A percentile compares a stretch with the other conserved stretches of the same genome.
Conservation (phyloP, 2,888 invertebrate genomes). For the Eumacrocentrus americanus region DNA sequence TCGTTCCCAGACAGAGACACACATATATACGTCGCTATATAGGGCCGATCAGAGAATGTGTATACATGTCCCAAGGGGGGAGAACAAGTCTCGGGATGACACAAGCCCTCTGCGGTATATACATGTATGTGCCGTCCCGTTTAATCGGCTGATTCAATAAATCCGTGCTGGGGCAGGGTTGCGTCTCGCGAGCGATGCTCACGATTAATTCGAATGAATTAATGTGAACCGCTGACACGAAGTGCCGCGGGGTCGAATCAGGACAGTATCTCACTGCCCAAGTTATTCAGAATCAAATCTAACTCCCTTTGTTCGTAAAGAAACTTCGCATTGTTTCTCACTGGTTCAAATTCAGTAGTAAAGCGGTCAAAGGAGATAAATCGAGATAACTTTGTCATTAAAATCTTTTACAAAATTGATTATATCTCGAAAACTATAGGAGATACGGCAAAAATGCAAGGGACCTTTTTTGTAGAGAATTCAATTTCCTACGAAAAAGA, state of each 20-base stretch:
- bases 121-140: constrained; percentile 42
- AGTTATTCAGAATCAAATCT: background rate
- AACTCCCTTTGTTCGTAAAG: background rate
- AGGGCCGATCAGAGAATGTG: constrained; percentile 20
- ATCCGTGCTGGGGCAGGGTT: constrained; percentile 54
- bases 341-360: background rate
- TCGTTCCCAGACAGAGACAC: constrained; percentile 7
- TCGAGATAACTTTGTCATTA: too few species aligned
- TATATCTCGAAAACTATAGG: too few species aligned
- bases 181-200: constrained; percentile 48
- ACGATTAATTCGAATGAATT: constrained; percentile 59
- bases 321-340: background rate
- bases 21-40: constrained; percentile 1
- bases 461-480: background rate
- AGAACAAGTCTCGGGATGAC: constrained; percentile 41
- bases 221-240: constrained; percentile 56
- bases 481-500: too few species aligned
- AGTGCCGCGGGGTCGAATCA: constrained; percentile 46
- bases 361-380: too few species aligned
- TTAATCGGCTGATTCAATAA: constrained; percentile 61
- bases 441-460: too few species aligned
- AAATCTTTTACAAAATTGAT: too few species aligned
- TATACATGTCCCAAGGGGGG: constrained; percentile 11
- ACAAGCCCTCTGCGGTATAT: constrained; percentile 37
- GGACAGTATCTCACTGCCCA: background rate